These are phyloP conservation scores for Probosciger aterrimus DNA, from an alignment of 2,113 vertebrate genomes.

Conservation along the genomic window DNA sequence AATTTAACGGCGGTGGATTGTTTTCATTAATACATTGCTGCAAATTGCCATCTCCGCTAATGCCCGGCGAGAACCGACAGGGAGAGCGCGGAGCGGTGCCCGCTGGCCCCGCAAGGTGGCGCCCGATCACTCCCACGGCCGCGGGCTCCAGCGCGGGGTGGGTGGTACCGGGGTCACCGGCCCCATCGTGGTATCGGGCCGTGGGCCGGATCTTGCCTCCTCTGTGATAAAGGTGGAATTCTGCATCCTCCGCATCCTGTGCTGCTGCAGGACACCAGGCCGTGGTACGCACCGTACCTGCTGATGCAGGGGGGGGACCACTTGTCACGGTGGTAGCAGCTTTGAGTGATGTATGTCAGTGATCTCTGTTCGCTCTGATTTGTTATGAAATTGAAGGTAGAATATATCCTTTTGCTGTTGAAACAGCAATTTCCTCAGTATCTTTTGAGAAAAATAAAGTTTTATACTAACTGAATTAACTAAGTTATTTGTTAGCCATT, in stretches of 20 bases:
- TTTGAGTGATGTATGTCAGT: not conserved
- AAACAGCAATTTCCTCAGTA: not conserved
- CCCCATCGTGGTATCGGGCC: not conserved
- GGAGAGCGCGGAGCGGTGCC: not conserved
- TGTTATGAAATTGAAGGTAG: not conserved
- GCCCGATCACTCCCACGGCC: not conserved
- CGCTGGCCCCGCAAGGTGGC: conserved; percentile 71
- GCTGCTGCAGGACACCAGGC: accelerated
- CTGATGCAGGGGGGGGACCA: not conserved
- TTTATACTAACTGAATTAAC: not conserved
- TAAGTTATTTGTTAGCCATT: not conserved
- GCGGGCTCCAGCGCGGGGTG: not conserved
- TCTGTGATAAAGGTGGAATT: not conserved
- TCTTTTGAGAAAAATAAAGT: not conserved
- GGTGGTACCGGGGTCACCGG: not conserved
- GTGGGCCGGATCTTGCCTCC: not conserved
- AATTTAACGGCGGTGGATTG: not conserved
- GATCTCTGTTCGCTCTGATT: not conserved
- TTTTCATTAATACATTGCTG: not conserved
- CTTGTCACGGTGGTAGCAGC: not conserved
- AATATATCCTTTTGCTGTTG: not conserved
- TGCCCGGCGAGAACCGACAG: not conserved
- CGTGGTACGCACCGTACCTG: not conserved
- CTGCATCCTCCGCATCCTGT: accelerated
- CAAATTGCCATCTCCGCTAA: accelerated